These are phyloP conservation scores for Nineta flava DNA, from an alignment of 2,888 invertebrate species.

Conservation along the genomic window DNA sequence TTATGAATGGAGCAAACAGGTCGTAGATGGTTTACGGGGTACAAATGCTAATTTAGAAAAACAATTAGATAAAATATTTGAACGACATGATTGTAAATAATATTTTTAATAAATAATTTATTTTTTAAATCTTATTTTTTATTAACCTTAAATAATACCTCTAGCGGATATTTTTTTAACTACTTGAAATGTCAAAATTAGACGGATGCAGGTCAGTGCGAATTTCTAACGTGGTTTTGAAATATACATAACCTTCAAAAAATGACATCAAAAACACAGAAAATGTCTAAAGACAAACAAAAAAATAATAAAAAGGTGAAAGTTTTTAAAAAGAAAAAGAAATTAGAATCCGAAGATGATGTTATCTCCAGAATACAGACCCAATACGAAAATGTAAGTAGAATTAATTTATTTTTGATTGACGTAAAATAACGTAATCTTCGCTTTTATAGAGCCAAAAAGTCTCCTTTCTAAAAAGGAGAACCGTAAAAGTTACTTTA, in stretches of 20 bases:
- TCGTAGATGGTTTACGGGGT: constrained; percentile 46
- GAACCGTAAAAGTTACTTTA: constrained; percentile 2
- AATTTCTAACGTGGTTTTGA: too few species aligned
- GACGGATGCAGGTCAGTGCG: too few species aligned
- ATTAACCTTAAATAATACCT: too few species aligned
- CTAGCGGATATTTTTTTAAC: too few species aligned
- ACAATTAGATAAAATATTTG: constrained; percentile 35
- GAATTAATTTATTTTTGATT: too few species aligned
- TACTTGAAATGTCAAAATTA: too few species aligned
- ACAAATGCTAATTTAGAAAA: constrained; percentile 42
- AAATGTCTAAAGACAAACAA: constrained; percentile 4
- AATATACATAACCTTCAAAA: too few species aligned
- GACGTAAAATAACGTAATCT: too few species aligned
- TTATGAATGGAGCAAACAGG: constrained; percentile 51
- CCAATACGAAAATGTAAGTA: constrained; percentile 13
- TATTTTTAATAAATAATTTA: too few species aligned
- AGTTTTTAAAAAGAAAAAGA: constrained; percentile 20
- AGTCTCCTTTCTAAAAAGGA: neutral
- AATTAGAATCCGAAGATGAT: constrained; percentile 16
- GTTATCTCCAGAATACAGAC: constrained; percentile 19
- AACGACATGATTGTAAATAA: too few species aligned
- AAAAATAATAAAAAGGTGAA: constrained; percentile 17
- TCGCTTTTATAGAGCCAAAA: neutral
- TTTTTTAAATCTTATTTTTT: too few species aligned
- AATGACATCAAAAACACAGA: too few species aligned